A percentile compares a stretch with the other conserved stretches of the same genome.
Conservation (phyloP, 2,113 vertebrate species). For the Lipophrys pholis region DNA sequence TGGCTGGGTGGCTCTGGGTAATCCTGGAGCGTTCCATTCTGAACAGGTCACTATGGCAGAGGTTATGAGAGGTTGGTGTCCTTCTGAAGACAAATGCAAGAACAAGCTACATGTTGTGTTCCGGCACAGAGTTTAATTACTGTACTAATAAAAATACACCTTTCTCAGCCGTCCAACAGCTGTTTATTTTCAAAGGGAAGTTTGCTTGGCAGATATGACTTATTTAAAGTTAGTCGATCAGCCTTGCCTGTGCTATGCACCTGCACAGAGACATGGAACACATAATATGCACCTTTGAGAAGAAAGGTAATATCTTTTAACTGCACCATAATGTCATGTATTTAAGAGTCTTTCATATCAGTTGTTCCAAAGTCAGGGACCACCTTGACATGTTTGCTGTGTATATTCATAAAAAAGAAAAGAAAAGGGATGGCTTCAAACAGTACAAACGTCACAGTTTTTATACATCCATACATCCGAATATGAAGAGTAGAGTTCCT, state of each 20-base stretch:
- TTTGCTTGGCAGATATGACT: neutral
- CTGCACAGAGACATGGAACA: constrained; percentile 28
- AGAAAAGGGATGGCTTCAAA: too few species aligned
- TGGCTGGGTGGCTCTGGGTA: constrained; percentile 54
- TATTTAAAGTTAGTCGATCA: neutral
- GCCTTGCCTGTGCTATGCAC: constrained; percentile 15
- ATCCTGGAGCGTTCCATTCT: constrained; percentile 67
- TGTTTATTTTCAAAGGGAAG: neutral
- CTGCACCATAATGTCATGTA: too few species aligned
- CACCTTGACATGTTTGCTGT: too few species aligned
- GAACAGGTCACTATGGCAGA: constrained; percentile 46
- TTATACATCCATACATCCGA: too few species aligned
- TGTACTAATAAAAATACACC: neutral
- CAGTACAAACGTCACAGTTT: too few species aligned
- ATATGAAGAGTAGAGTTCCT: too few species aligned
- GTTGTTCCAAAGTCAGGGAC: too few species aligned
- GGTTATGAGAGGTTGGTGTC: constrained; percentile 49
- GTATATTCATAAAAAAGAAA: too few species aligned
- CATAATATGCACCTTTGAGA: constrained; percentile 4
- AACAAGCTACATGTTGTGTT: constrained; percentile 11
- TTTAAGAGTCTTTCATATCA: too few species aligned
- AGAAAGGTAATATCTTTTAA: too few species aligned
- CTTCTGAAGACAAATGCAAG: constrained; percentile 6
- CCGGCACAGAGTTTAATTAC: neutral
- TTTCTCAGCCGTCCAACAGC: neutral